Percentiles rank a stretch among this genome's conserved stretches.
Conservation (phyloP, 1,140 invertebrate species). For the Drosophila sucinea region DNA sequence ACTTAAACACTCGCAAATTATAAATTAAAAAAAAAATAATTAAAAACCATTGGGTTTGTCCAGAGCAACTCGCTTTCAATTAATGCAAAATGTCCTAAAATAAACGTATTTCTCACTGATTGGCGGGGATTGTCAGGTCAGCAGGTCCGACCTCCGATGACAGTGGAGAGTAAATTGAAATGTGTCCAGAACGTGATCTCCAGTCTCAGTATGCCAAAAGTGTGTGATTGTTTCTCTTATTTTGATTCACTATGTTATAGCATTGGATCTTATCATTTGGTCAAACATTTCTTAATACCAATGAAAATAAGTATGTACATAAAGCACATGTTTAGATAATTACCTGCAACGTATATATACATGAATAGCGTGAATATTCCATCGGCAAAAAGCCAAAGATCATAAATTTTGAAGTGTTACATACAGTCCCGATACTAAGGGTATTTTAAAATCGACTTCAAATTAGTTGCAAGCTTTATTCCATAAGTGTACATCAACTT, state of each 20-base stretch:
- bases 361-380: no score
- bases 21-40: constrained; percentile 24
- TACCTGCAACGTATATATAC: no score
- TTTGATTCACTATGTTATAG: constrained; percentile 22
- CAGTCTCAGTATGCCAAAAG: background rate
- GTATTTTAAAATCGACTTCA: no score
- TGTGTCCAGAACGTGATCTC: constrained; percentile 10
- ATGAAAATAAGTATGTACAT: no score
- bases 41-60: constrained; percentile 18
- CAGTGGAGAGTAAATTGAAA: constrained; percentile 17
- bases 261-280: background rate
- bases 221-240: constrained; percentile 47
- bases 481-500: no score
- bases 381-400: no score
- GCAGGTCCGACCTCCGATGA: constrained; percentile 14
- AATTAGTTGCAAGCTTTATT: no score
- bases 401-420: no score
- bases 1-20: constrained; percentile 2
- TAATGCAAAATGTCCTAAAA: constrained; percentile 33
- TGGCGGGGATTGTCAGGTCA: constrained; percentile 24
- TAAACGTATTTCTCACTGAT: constrained; percentile 26
- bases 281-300: no score
- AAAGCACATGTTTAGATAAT: no score
- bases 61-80: constrained; percentile 25
- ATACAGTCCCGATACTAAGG: no score